phyloP scores from a whole-genome alignment of 1,140 invertebrate species.

The Scaptomyza hsui region DNA sequence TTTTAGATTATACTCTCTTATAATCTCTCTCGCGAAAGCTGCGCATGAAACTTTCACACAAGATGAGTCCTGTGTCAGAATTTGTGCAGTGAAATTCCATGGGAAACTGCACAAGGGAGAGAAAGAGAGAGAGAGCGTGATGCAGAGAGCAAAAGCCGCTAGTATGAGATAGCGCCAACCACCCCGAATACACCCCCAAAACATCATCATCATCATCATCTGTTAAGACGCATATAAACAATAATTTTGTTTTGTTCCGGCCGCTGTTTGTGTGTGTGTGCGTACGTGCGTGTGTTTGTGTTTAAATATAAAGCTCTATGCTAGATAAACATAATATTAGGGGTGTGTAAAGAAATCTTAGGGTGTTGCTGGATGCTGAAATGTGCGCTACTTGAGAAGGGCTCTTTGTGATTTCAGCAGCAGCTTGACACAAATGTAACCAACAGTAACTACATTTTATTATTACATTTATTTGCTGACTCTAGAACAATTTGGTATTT shows the following conservation, averaged over 20 bases:
- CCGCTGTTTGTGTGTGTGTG: constrained; percentile 40
- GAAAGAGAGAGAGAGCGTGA: constrained; percentile 18
- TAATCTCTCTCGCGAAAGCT: constrained; percentile 27
- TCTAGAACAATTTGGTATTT: neutral
- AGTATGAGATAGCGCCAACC: constrained; percentile 29
- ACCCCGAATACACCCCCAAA: constrained; percentile 27
- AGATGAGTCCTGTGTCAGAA: constrained; percentile 66
- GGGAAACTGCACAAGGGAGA: constrained; percentile 51
- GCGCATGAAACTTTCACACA: constrained; percentile 16
- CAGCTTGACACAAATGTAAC: constrained; percentile 27
- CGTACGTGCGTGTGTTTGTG: constrained; percentile 43
- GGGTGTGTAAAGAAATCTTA: constrained; percentile 61
- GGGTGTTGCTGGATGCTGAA: constrained; percentile 56
- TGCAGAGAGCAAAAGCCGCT: constrained; percentile 42
- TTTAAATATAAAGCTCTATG: constrained; percentile 49
- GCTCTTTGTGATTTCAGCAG: neutral
- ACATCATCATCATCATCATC: constrained; percentile 56
- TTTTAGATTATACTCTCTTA: constrained; percentile 36
- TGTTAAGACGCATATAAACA: constrained; percentile 63
- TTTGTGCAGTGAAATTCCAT: constrained; percentile 72
- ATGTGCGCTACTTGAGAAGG: constrained; percentile 46
- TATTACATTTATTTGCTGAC: neutral
- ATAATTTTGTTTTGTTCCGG: constrained; percentile 67
- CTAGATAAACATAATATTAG: constrained; percentile 75
- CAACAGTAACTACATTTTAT: neutral